phyloP scores from a whole-genome alignment of 2,113 vertebrate species.

The Melanerpes formicivorus region DNA sequence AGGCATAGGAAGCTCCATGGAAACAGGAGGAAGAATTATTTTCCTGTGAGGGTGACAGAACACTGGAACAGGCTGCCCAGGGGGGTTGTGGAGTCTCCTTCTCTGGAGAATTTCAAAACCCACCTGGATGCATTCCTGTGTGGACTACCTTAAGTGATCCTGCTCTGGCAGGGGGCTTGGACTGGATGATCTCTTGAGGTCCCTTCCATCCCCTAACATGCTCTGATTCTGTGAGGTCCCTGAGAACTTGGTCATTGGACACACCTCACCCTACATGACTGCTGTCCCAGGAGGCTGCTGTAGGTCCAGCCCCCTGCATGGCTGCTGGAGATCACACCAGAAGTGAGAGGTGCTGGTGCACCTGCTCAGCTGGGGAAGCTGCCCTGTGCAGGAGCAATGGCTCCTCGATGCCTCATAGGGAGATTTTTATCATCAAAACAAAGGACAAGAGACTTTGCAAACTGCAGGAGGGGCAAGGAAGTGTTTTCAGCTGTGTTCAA shows the following conservation, averaged over 20 bases:
- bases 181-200: no score
- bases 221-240: no score
- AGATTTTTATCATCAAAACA: neutral
- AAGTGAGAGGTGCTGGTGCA: neutral
- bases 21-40: no score
- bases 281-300: neutral
- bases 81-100: no score
- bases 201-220: no score
- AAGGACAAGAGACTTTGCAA: neutral
- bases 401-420: rapidly evolving
- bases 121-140: no score
- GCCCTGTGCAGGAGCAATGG: rapidly evolving
- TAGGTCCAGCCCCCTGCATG: rapidly evolving
- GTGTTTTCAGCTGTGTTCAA: neutral
- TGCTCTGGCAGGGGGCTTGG: no score
- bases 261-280: rapidly evolving
- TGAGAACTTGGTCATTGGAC: neutral
- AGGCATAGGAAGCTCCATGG: no score
- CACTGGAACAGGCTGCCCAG: no score
- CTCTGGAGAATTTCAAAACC: no score
- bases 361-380: rapidly evolving
- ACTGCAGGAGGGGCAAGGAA: rapidly evolving
- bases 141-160: no score
- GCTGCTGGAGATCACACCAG: neutral
- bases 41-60: no score